These are phyloP conservation scores for Anagrus nilaparvatae DNA, from an alignment of 1,140 invertebrate species.

Conservation along the genomic window DNA sequence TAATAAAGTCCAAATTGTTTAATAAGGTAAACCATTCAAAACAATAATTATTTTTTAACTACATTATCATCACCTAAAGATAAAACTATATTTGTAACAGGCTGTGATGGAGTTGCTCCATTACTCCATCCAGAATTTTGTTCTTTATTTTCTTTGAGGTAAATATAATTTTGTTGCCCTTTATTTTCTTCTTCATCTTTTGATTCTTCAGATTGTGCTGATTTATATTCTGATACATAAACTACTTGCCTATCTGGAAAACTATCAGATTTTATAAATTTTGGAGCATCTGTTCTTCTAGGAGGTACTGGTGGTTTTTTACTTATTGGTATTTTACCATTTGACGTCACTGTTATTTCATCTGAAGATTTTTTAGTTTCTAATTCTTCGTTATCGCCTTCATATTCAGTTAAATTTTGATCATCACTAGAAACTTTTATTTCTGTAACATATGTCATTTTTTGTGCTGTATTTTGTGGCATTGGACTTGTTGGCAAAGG, in stretches of 20 bases:
- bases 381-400: conserved; percentile 14
- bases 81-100: conserved; percentile 31
- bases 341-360: conserved; percentile 27
- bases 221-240: conserved; percentile 38
- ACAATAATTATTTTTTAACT: conserved; percentile 8
- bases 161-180: conserved; percentile 32
- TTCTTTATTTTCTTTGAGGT: conserved; percentile 27
- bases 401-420: not conserved
- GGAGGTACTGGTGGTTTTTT: conserved; percentile 40
- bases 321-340: conserved; percentile 29
- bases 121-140: conserved; percentile 28
- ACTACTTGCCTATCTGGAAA: conserved; percentile 32
- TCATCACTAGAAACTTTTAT: conserved; percentile 37
- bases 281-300: conserved; percentile 29
- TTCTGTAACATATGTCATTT: conserved; percentile 42
- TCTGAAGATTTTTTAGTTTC: conserved; percentile 12
- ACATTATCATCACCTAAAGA: conserved; percentile 27
- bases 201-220: conserved; percentile 17
- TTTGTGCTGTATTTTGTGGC: conserved; percentile 24
- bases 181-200: conserved; percentile 11
- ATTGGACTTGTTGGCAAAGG: conserved; percentile 36
- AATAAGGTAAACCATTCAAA: not conserved
- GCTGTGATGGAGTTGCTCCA: conserved; percentile 26
- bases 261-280: conserved; percentile 20
- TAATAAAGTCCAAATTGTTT: not conserved